These are phyloP conservation scores for Terrapene triunguis DNA, from an alignment of 2,113 vertebrate species.

Conservation along the genomic window DNA sequence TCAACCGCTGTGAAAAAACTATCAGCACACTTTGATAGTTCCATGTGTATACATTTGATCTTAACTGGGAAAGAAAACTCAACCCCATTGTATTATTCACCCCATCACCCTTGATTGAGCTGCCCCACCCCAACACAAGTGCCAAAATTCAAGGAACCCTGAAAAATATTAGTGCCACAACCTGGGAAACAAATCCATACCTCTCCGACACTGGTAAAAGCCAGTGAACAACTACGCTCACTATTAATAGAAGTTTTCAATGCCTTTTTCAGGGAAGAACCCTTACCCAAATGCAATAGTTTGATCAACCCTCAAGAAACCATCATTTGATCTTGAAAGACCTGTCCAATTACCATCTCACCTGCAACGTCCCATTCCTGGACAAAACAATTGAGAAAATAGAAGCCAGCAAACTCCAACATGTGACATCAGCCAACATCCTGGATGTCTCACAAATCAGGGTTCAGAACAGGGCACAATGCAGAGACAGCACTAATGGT, in stretches of 20 bases:
- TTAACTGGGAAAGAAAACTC: background rate
- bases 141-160: background rate
- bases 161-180: background rate
- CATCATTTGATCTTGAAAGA: background rate
- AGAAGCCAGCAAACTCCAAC: background rate
- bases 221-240: background rate
- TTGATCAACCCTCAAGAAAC: background rate
- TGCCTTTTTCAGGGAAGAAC: background rate
- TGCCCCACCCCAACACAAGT: background rate
- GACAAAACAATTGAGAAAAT: background rate
- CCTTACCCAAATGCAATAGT: background rate
- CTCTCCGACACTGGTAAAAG: background rate
- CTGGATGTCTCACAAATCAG: accelerated
- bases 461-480: background rate
- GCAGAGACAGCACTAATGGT: too few species aligned
- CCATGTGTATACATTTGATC: background rate
- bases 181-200: background rate
- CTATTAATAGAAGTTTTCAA: background rate
- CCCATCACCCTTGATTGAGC: background rate
- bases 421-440: background rate
- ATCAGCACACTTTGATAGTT: background rate
- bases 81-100: background rate
- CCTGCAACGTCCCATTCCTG: background rate
- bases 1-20: background rate
- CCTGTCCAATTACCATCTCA: background rate